Conservation (phyloP, 2,113 vertebrate species). For the Diadophis punctatus region DNA sequence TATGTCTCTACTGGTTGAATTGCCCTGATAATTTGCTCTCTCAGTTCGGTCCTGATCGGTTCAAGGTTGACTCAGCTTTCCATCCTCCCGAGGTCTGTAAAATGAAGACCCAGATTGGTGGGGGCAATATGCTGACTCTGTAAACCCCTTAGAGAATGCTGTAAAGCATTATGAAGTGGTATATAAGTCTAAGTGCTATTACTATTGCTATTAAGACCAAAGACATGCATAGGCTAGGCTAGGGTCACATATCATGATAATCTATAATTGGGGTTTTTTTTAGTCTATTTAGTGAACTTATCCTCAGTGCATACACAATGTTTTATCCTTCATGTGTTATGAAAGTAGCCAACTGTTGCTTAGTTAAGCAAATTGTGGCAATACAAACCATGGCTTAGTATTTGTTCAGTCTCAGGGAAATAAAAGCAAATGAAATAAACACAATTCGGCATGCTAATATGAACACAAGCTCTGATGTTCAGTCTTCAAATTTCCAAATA, state of each 20-base stretch:
- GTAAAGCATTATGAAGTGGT: fast-evolving
- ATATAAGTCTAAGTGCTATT: not conserved
- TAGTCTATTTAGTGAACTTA: not conserved
- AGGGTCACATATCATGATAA: not conserved
- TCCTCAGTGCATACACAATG: not conserved
- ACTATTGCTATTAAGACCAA: not conserved
- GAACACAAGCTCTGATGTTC: not conserved
- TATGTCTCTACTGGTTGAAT: not conserved
- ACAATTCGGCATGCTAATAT: not conserved
- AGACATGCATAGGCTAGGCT: not conserved
- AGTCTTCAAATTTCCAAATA: not conserved
- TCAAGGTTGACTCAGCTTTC: not conserved
- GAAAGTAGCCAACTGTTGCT: not conserved
- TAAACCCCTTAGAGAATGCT: fast-evolving
- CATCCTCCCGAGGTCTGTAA: not conserved
- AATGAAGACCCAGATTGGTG: not conserved
- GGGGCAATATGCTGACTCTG: not conserved
- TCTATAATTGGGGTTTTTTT: not conserved
- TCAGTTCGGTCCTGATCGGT: not conserved
- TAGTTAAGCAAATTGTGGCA: not conserved
- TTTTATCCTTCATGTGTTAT: not conserved
- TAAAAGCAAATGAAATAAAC: not conserved
- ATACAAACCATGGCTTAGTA: not conserved
- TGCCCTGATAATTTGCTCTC: fast-evolving
- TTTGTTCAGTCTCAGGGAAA: not conserved